Base-by-base conservation (phyloP, 2,797 vertebrate species). In the Typhlichthys eigenmanni region DNA sequence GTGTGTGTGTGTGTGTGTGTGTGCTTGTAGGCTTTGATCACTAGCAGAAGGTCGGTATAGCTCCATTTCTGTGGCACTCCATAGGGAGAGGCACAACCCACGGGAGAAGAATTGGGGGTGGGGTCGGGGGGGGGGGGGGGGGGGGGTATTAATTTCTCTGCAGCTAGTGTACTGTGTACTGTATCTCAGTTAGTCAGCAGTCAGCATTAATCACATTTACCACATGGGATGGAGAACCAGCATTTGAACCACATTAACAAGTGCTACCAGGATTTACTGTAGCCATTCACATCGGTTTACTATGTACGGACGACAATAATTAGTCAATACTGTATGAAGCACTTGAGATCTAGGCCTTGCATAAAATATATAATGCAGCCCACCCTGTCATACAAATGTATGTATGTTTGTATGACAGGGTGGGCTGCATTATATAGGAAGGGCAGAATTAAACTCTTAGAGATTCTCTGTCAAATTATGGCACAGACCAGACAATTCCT, bases 21-120 rank as follows among this genome's bases (percentile, higher is more conserved):
- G 49, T 53, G 43, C 24, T 13, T n/a, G 60, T 73, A 74, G 54
- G 68, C 89, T 91, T 92, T 90, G 87, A 92, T 92, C 85, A 87
- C 75, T 69, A 71, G 72, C 76, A 89, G 88, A 91, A 88, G 90
- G 90, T 90, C 82, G 82, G 78, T 75, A 68, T 67, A 73, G 81
- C 90, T 90, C 78, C 72, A 89, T 90, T 86, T 84, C 82, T 68
- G 68, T 68, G 65, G 71, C 29, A 55, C 69, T 81, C 87, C 80
- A 69, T 74, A 68, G 85, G 80, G 81, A 85, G 78, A 88, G 82
- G 88, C 84, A 83, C 79, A 79, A 83, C 84, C 64, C 75, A 66
- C 75, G 74, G 59, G 84, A 83, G 80, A 71, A 70, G 69, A 75
- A 4, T 29, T 29, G 71, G 75, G 68, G 61, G 63, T 29, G 53